Base-by-base conservation (phyloP, 2,113 vertebrate species). In the Helogale parvula region DNA sequence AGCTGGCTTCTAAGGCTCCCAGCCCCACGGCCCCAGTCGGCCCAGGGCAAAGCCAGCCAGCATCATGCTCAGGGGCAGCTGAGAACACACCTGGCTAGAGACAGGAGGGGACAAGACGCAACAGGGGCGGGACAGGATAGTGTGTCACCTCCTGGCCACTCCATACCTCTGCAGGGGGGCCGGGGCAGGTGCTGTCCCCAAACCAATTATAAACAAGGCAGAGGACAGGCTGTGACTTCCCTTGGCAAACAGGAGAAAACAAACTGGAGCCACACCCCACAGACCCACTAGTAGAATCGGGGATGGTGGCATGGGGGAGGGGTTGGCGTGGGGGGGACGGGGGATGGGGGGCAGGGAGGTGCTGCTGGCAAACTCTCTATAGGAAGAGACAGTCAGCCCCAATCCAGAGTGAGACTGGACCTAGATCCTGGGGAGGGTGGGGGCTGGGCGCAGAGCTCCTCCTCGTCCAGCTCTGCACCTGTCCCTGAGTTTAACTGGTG, bases 141-240 rank as follows among this genome's bases (percentile, higher is more conserved):
- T 33, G 71, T 98, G 83, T 98, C 96, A 95, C 57, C 90, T 97
- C 76, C 96, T 97, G 96, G 96, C 90, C 47, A 92, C 82, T 27
- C 93, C 33, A 38, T 80, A 89, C 83, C 82, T 74, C 76, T 25
- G n/a, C 2, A 31, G 54, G 96, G 54, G 96, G 92, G 79, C 97
- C 74, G 81, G 95, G 97, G 97, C 98, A 98, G 98, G 98, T 98
- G 98, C 98, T 97, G 97, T 96, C 88, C 54, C 1, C 77, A 41
- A 92, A 97, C 97, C 95, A 95, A 60, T 88, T 98, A 98, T 97
- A 98, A 98, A 97, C 97, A 98, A 96, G 93, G 2, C 94, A 4
- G 66, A 98, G 98, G 68, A 98, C 98, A 98, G 89, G 66, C 98
- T 96, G 94, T 95, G 97, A 97, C 98, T 77, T 90, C 97, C 87